Base-by-base conservation (phyloP, 2,113 vertebrate genomes). In the Corydoras maculifer region DNA sequence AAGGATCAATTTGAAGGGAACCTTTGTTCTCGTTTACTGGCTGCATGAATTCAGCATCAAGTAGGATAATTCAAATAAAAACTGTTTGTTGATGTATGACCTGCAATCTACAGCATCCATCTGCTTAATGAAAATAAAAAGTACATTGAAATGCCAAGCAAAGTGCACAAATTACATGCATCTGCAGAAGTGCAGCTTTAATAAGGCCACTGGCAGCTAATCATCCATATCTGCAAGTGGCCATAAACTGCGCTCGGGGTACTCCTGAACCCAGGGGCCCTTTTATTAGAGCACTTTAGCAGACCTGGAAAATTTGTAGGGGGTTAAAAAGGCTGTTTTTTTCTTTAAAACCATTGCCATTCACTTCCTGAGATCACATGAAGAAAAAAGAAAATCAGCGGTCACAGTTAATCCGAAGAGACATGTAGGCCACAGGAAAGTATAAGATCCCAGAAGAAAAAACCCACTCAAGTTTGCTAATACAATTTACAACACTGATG, bases 201-300 rank as follows among this genome's bases (percentile, higher is more conserved):
- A 77, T 69, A 65, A 69, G 74, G 72, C 74, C 75, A 65, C 65
- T 74, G 72, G 66, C 69, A 76, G 50, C 70, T 31, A 71, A 70
- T 81, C 76, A 74, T 77, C 75, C 65, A 72, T 78, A 76, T 74
- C 77, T 77, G 68, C 68, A 63, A 69, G 76, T 11, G 57, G 48
- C 70, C 68, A 65, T 78, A 76, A 79, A 76, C 65, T 58, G 62
- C 9, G 63, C 35, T 78, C 57, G 35, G 32, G 35, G 67, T 68
- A 49, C 43, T 68, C 43, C 58, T 9, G 32, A 70, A 69, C 73
- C 65, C 14, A 59, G 73, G 68, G 70, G 68, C 71, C 68, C 75
- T 72, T 77, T 80, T 79, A 77, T 74, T 76, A 65, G 30, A 78
- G 76, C 69, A 68, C 72, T 78, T 76, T 68, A 83, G 77, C 73